These are phyloP conservation scores for Drosophila merina DNA, from an alignment of 2,888 invertebrate genomes.

Conservation along the genomic window DNA sequence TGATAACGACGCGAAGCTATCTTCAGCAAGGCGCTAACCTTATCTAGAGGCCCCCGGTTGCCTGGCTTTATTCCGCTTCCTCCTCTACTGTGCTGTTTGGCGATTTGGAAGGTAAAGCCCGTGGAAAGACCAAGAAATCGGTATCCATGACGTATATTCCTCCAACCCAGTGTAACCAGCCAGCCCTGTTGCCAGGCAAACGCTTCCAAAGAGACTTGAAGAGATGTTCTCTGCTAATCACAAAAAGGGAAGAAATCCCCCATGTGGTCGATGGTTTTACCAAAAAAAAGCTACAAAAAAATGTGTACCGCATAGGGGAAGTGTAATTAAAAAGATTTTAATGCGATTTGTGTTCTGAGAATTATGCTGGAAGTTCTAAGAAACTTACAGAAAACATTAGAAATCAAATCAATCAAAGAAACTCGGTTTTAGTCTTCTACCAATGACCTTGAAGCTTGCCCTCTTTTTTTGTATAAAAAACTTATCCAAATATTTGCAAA, in stretches of 20 bases:
- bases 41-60: conserved; percentile 42
- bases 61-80: conserved; percentile 19
- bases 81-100: background rate
- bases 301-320: background rate
- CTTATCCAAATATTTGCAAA: conserved; percentile 2
- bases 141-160: conserved; percentile 24
- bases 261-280: background rate
- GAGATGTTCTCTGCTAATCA: conserved; percentile 14
- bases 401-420: background rate
- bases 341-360: no score
- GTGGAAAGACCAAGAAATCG: conserved; percentile 23
- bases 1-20: conserved; percentile 61
- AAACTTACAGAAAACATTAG: no score
- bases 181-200: conserved; percentile 37
- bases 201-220: background rate
- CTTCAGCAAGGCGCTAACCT: conserved; percentile 45
- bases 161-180: conserved; percentile 22
- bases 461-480: background rate
- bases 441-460: background rate
- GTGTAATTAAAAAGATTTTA: background rate
- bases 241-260: conserved; percentile 5
- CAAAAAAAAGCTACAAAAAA: no score
- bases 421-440: background rate
- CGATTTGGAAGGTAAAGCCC: conserved; percentile 14
- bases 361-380: background rate